Conservation (phyloP, 30 jellyfish, hydroid and myxozoan genomes). For the Hydractinia symbiolongicarpus region DNA sequence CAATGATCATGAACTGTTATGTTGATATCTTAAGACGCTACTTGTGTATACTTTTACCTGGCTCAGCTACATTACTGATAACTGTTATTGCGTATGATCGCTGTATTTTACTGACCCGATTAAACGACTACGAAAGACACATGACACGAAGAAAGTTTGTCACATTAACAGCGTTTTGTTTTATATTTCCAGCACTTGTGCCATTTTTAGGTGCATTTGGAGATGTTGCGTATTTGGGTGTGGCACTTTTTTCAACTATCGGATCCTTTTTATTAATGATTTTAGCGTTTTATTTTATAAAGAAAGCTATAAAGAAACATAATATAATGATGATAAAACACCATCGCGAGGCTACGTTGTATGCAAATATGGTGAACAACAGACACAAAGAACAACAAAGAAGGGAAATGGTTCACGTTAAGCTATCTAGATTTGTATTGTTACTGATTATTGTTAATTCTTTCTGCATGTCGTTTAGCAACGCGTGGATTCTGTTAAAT, state of each 20-base stretch:
- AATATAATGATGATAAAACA: too few relatives aligned
- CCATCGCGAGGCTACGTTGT: too few relatives aligned
- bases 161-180: conserved; percentile 25
- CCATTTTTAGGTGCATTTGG: conserved; percentile 40
- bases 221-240: not conserved
- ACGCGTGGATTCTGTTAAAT: not conserved
- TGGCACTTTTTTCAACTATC: not conserved
- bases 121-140: conserved; percentile 21
- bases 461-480: not conserved
- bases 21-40: conserved; percentile 40
- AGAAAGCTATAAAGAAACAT: not conserved
- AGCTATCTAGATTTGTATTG: not conserved
- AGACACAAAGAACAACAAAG: not conserved
- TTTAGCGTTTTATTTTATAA: not conserved
- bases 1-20: conserved; percentile 32
- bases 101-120: conserved; percentile 41
- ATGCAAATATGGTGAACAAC: too few relatives aligned
- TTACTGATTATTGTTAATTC: not conserved
- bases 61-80: conserved; percentile 52
- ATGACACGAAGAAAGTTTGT: conserved; percentile 44
- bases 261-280: not conserved
- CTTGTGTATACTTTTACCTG: conserved; percentile 41
- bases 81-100: conserved; percentile 66
- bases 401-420: not conserved
- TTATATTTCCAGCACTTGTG: conserved; percentile 52